These are phyloP conservation scores for Drosophila hawaiiensis DNA, from an alignment of 2,888 invertebrate species.

Conservation along the genomic window DNA sequence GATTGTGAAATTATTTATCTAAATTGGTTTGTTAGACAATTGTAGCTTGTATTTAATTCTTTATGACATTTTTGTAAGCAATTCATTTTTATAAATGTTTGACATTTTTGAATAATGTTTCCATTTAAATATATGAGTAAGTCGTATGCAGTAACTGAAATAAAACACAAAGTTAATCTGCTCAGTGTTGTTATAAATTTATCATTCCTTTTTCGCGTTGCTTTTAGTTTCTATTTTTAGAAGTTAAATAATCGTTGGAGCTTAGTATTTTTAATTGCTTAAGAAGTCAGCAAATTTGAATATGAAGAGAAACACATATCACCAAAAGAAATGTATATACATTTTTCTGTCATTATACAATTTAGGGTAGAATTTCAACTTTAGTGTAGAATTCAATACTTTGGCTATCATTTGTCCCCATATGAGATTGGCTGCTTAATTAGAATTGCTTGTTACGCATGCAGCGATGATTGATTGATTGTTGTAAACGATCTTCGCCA, in stretches of 20 bases:
- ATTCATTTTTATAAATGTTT: background rate
- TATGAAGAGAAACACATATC: background rate
- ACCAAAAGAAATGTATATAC: background rate
- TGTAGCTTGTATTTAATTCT: background rate
- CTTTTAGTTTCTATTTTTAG: background rate
- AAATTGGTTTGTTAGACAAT: conserved; percentile 2
- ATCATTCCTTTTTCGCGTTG: background rate
- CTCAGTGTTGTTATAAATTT: background rate
- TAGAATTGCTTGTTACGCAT: conserved; percentile 58
- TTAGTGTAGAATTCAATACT: conserved; percentile 20
- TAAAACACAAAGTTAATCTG: background rate
- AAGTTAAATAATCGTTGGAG: background rate
- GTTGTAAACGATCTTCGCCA: conserved; percentile 38
- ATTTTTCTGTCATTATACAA: background rate
- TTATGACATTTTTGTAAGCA: background rate
- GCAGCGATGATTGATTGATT: conserved; percentile 39
- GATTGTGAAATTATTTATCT: background rate
- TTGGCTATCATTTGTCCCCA: conserved; percentile 18
- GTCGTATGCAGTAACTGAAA: background rate
- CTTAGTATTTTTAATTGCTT: background rate
- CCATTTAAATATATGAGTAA: background rate
- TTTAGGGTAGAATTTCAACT: background rate
- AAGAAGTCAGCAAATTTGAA: background rate
- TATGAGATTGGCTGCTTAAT: conserved; percentile 28
- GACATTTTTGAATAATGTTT: background rate